These are phyloP conservation scores for Mechanitis messenoides DNA, from an alignment of 2,888 invertebrate species.

Conservation along the genomic window DNA sequence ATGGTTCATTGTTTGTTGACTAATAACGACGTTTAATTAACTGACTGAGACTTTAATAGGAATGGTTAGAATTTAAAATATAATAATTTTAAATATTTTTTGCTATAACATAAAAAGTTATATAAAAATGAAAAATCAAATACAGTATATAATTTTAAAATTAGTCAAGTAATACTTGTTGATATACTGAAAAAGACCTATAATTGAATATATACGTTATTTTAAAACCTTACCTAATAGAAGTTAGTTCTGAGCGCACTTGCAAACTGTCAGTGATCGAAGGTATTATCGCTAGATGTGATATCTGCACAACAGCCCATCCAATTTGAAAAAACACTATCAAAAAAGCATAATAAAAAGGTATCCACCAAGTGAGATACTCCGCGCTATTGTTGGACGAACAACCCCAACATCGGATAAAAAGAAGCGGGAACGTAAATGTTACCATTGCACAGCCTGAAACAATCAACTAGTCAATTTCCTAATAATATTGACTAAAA, in stretches of 20 bases:
- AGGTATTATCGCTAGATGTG: slow-evolving; percentile 94
- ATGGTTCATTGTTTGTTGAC: slow-evolving; percentile 15
- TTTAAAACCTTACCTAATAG: slow-evolving; percentile 79
- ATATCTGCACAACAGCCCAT: slow-evolving; percentile 95
- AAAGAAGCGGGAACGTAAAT: slow-evolving; percentile 86
- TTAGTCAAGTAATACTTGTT: too few species aligned
- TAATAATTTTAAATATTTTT: too few species aligned
- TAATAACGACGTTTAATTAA: slow-evolving; percentile 11
- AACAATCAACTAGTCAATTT: neutral
- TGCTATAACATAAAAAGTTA: too few species aligned
- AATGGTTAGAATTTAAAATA: too few species aligned
- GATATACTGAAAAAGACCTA: too few species aligned
- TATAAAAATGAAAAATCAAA: too few species aligned
- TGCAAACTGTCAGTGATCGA: slow-evolving; percentile 82
- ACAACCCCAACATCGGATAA: slow-evolving; percentile 82
- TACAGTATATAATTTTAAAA: too few species aligned
- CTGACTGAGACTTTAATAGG: neutral
- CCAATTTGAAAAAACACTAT: slow-evolving; percentile 92
- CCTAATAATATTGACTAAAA: too few species aligned
- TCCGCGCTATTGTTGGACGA: slow-evolving; percentile 45
- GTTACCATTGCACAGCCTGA: slow-evolving; percentile 71
- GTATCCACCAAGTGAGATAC: slow-evolving; percentile 70
- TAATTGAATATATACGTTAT: neutral
- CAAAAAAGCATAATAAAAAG: slow-evolving; percentile 74
- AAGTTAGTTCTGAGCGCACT: slow-evolving; percentile 86